Evolutionary conservation across 2,113 vertebrate genomes (phyloP).

Genomic region (Pandion haliaetus): DNA sequence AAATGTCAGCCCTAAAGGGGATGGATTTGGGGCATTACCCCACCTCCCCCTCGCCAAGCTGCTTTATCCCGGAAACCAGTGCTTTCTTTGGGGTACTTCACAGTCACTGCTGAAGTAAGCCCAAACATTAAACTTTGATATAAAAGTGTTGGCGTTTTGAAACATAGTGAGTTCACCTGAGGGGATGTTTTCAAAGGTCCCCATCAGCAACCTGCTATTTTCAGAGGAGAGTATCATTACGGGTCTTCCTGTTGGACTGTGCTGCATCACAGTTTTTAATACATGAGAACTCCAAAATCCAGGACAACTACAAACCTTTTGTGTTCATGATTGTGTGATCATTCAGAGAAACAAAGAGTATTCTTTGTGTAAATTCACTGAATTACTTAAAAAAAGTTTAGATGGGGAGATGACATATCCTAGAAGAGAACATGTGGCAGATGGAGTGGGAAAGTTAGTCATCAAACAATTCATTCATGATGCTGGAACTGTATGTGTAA

Average conservation of each 20-base stretch:
- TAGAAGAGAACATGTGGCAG: background rate
- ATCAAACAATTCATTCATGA: background rate
- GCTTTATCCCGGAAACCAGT: background rate
- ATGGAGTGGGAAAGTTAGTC: background rate
- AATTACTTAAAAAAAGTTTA: background rate
- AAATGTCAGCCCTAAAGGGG: background rate
- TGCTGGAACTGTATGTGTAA: background rate
- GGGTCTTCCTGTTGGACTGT: background rate
- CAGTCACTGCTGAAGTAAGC: background rate
- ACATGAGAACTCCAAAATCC: background rate
- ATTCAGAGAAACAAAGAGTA: background rate
- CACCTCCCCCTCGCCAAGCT: accelerated
- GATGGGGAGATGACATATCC: background rate
- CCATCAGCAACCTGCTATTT: background rate
- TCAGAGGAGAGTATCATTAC: background rate
- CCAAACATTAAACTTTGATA: background rate
- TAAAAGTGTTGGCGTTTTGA: background rate
- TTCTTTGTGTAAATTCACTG: background rate
- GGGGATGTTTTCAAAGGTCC: background rate
- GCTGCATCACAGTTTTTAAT: background rate
- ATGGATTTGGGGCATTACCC: background rate
- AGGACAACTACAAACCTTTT: background rate
- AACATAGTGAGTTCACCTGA: background rate
- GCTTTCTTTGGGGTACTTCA: background rate
- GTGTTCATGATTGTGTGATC: background rate